Base-by-base conservation (phyloP, 2,113 vertebrate species). In the Maccullochella peelii region DNA sequence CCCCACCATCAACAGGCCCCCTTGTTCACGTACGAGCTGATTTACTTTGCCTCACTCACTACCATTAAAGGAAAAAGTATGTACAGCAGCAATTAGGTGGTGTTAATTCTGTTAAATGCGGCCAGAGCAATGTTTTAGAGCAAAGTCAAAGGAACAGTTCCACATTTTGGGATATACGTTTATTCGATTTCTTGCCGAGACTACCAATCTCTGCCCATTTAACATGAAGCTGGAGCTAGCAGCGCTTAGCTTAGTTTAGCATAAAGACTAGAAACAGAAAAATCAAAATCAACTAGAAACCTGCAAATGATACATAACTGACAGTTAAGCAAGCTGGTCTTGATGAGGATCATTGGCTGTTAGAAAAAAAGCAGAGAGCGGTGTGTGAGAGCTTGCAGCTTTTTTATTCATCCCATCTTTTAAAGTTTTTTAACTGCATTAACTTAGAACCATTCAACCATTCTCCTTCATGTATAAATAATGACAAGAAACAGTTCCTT, bases 1-100 rank as follows among this genome's bases (percentile, higher is more conserved):
- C 57, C 1, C 33, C 36, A 38, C 70, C 82, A 68, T 84, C 80
- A 86, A 84, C 74, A 71, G 63, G n/a, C 23, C 2, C 21, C 68
- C 71, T 77, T 84, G 57, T 83, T 77, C 30, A 1, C 40, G 33
- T 33, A 23, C 9, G 3, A 66, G n/a, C 18, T 42, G 50, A 27
- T 84, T 83, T 23, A 49, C 57, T 23, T 36, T n/a, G 23, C 30
- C 65, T 77, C 33, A 11, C 52, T 25, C 68, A 73, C 30, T 15
- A 8, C 50, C 66, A 74, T 47, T 38, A 18, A 74, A 61, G 47
- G 80, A 77, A 33, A 68, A 57, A 59, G 50, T 6, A 52, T 71
- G 75, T 40, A 73, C 52, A 42, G 52, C 52, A 10, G 16, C 30
- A 50, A 40, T 25, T 36, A n/a, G 14, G 44, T n/a, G 15, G 6